phyloP scores from a whole-genome alignment of 2,797 vertebrate genomes.

The Rhincodon typus region DNA sequence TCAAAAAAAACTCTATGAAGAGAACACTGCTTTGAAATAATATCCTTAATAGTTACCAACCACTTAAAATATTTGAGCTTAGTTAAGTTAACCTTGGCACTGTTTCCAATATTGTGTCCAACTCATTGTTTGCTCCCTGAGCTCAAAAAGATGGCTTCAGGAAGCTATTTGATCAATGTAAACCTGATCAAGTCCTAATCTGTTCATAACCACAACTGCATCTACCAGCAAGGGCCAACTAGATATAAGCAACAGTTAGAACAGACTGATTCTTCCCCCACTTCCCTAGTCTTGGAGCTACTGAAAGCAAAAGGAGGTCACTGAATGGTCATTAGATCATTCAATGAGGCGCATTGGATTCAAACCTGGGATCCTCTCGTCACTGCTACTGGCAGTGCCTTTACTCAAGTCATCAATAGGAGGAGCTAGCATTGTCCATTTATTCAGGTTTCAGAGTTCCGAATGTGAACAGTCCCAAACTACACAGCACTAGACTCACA shows the following conservation, averaged over 20 bases:
- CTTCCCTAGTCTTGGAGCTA: background rate
- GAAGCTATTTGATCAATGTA: background rate
- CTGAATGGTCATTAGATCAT: background rate
- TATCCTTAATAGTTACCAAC: background rate
- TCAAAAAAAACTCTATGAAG: background rate
- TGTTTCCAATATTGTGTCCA: background rate
- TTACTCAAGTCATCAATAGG: conserved; percentile 49
- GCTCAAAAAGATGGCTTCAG: background rate
- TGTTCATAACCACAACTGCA: background rate
- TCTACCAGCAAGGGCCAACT: background rate
- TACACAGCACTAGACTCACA: conserved; percentile 65
- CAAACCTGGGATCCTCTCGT: conserved; percentile 42
- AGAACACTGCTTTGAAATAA: background rate
- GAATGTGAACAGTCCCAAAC: conserved; percentile 60
- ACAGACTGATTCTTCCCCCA: background rate
- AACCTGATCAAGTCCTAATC: background rate
- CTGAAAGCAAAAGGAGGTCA: background rate
- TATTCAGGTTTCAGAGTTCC: conserved; percentile 56
- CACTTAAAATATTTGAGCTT: background rate
- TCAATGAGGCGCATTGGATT: background rate
- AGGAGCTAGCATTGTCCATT: conserved; percentile 49
- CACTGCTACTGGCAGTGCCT: conserved; percentile 46
- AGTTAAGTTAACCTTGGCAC: background rate
- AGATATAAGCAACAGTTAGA: background rate
- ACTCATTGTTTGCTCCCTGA: no score